These are phyloP conservation scores for Dryadula phaetusa DNA, from an alignment of 2,888 invertebrate species.

Conservation along the genomic window DNA sequence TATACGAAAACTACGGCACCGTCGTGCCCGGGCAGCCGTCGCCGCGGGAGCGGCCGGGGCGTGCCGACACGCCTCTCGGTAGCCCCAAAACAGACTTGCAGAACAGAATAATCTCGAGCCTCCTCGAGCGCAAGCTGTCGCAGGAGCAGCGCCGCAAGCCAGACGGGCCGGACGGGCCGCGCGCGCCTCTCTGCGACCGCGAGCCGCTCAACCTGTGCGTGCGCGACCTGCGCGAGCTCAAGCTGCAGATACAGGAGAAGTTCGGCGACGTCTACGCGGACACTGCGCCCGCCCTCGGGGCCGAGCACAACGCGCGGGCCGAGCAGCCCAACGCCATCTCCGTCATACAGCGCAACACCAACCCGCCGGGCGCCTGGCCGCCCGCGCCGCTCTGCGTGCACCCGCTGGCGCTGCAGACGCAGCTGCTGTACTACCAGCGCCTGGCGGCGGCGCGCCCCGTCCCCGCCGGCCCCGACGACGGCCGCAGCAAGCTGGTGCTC, in stretches of 20 bases:
- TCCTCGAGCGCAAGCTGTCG: slow-evolving; percentile 88
- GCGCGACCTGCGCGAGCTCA: slow-evolving; percentile 88
- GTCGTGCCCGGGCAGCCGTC: slow-evolving; percentile 91
- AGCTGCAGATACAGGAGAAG: slow-evolving; percentile 86
- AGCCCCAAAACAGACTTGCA: slow-evolving; percentile 86
- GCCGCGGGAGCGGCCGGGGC: slow-evolving; percentile 75
- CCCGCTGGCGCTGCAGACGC: slow-evolving; percentile 89
- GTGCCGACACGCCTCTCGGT: slow-evolving; percentile 54
- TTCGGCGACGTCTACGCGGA: slow-evolving; percentile 86
- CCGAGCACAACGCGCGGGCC: slow-evolving; percentile 83
- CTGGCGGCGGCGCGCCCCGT: slow-evolving; percentile 84
- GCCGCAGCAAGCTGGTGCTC: slow-evolving; percentile 74
- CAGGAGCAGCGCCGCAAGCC: slow-evolving; percentile 85
- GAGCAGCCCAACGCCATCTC: slow-evolving; percentile 77
- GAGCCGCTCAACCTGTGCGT: slow-evolving; percentile 94
- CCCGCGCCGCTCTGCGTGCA: slow-evolving; percentile 86
- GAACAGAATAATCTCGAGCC: slow-evolving; percentile 87
- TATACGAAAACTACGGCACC: slow-evolving; percentile 96
- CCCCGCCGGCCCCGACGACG: slow-evolving; percentile 70
- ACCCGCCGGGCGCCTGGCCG: slow-evolving; percentile 59
- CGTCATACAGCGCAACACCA: slow-evolving; percentile 77
- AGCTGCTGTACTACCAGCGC: slow-evolving; percentile 90
- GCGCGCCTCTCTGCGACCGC: slow-evolving; percentile 75
- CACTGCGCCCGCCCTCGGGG: slow-evolving; percentile 83
- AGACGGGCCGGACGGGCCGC: slow-evolving; percentile 67